Conservation (phyloP, 2,888 invertebrate genomes). For the Antheraea yamamai region DNA sequence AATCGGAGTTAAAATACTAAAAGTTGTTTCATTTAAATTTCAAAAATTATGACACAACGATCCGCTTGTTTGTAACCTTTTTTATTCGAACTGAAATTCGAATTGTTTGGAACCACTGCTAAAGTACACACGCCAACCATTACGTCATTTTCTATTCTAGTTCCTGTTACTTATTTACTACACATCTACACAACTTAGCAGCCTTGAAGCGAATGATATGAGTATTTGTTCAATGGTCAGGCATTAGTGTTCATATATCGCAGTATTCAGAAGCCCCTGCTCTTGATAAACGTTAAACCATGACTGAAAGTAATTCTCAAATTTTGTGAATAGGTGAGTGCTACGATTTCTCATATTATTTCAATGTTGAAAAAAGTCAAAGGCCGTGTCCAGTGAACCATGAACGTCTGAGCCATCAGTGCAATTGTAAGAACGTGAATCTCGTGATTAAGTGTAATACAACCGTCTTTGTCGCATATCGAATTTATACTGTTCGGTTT, state of each 20-base stretch:
- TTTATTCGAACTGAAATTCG: neutral
- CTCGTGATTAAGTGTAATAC: slow-evolving; percentile 37
- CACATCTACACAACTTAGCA: neutral
- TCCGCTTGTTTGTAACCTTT: neutral
- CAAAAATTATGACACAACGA: too few relatives aligned
- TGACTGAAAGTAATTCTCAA: slow-evolving; percentile 13
- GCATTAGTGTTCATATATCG: neutral
- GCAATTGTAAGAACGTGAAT: slow-evolving; percentile 11
- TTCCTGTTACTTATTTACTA: slow-evolving; percentile 9
- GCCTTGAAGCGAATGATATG: neutral
- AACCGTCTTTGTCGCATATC: slow-evolving; percentile 37
- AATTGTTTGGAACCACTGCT: slow-evolving; percentile 7
- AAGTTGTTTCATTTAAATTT: too few relatives aligned
- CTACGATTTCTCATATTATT: slow-evolving; percentile 38
- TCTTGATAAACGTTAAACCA: neutral
- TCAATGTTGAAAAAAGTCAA: slow-evolving; percentile 27
- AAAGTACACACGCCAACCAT: neutral
- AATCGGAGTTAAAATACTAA: too few relatives aligned
- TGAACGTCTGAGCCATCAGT: slow-evolving; percentile 24
- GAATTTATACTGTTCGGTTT: slow-evolving; percentile 34
- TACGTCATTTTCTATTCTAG: slow-evolving; percentile 12
- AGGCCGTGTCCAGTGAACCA: slow-evolving; percentile 36
- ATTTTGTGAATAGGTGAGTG: slow-evolving; percentile 21
- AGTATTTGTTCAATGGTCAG: neutral
- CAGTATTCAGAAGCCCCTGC: neutral